A percentile compares a stretch with the other conserved stretches of the same genome.
These are phyloP conservation scores for Lochmaea capreae DNA, from an alignment of 2,888 invertebrate genomes.

Conservation along the genomic window DNA sequence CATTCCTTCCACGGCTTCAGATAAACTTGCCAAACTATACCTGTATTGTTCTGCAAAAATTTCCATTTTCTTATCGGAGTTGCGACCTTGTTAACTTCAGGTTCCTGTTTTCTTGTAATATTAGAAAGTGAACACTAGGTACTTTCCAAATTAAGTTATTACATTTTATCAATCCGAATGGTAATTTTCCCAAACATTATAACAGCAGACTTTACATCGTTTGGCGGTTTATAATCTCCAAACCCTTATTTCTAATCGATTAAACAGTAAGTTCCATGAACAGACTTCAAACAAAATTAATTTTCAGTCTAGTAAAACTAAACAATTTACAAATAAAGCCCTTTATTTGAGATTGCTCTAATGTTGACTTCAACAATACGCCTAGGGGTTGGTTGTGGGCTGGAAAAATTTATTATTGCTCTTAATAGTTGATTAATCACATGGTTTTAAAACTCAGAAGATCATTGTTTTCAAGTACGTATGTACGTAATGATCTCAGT, in stretches of 20 bases:
- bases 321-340: constrained; percentile 48
- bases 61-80: too few relatives aligned
- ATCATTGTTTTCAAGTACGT: constrained; percentile 30
- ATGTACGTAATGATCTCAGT: constrained; percentile 24
- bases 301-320: constrained; percentile 51
- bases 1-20: too few relatives aligned
- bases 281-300: constrained; percentile 36
- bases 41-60: too few relatives aligned
- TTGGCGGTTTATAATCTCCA: constrained; percentile 3
- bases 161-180: not conserved
- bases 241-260: constrained; percentile 50
- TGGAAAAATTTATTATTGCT: constrained; percentile 45
- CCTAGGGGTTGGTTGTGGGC: constrained; percentile 57
- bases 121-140: too few relatives aligned
- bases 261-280: constrained; percentile 46
- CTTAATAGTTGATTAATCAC: constrained; percentile 46
- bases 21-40: too few relatives aligned
- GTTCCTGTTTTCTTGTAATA: too few relatives aligned
- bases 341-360: constrained; percentile 47
- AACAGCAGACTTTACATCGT: constrained; percentile 2
- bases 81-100: too few relatives aligned
- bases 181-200: constrained; percentile 5
- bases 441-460: constrained; percentile 12
- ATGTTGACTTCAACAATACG: constrained; percentile 60
- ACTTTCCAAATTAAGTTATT: not conserved